These are phyloP conservation scores for Hesperophylax magnus DNA, from an alignment of 1,140 invertebrate species.

Conservation along the genomic window DNA sequence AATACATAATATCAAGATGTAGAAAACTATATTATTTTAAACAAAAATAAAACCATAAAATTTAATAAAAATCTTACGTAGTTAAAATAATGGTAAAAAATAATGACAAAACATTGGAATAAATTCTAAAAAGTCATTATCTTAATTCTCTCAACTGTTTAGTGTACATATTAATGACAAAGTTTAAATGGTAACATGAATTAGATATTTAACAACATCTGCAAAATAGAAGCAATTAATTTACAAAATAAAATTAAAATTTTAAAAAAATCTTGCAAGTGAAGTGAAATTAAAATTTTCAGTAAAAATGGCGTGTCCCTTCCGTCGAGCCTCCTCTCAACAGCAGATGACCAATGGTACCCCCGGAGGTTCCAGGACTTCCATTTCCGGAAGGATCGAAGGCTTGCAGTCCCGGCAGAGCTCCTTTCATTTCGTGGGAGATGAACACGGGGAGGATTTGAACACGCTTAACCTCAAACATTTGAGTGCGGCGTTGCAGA, in stretches of 20 bases:
- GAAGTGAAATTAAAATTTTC: neutral
- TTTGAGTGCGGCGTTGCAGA: slow-evolving; percentile 72
- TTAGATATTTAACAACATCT: too few relatives aligned
- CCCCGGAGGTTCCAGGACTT: slow-evolving; percentile 58
- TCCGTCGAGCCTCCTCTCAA: slow-evolving; percentile 67
- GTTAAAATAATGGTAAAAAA: too few relatives aligned
- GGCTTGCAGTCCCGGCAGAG: slow-evolving; percentile 66
- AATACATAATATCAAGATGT: too few relatives aligned
- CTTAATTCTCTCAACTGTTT: too few relatives aligned
- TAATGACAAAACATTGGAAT: too few relatives aligned
- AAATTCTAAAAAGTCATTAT: too few relatives aligned
- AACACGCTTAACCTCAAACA: slow-evolving; percentile 70
- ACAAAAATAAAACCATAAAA: too few relatives aligned
- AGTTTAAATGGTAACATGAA: too few relatives aligned
- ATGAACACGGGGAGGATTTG: slow-evolving; percentile 66
- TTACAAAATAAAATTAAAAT: neutral
- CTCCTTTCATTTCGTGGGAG: slow-evolving; percentile 64
- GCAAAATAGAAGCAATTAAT: too few relatives aligned
- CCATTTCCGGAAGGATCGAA: slow-evolving; percentile 46
- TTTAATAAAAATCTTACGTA: too few relatives aligned
- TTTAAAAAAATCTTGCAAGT: neutral
- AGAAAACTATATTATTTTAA: too few relatives aligned
- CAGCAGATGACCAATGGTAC: slow-evolving; percentile 67
- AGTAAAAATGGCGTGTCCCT: slow-evolving; percentile 66
- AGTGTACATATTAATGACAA: too few relatives aligned